phyloP scores from a whole-genome alignment of 35 echinoderm and acorn worm species.

The Lytechinus variegatus region DNA sequence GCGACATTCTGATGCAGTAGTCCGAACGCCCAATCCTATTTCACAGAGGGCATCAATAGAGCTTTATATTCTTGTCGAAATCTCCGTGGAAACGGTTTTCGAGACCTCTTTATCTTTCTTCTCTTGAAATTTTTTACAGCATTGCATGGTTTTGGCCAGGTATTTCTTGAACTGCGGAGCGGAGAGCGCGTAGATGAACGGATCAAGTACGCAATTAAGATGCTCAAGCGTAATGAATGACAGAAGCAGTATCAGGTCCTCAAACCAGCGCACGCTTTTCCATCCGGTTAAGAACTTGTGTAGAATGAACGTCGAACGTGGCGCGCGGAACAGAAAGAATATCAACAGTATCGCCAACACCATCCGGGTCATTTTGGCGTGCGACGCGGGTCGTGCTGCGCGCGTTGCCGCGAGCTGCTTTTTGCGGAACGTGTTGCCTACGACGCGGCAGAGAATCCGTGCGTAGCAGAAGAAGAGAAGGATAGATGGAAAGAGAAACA shows the following conservation, averaged over 20 bases:
- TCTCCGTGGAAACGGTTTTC: not conserved
- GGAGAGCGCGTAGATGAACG: not conserved
- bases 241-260: not conserved
- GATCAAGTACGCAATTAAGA: not conserved
- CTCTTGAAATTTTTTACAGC: not conserved
- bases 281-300: not conserved
- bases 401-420: not conserved
- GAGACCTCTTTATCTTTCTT: not conserved
- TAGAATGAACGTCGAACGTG: not conserved
- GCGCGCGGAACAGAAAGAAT: not conserved
- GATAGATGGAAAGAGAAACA: not conserved
- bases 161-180: not conserved
- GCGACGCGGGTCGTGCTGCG: too few species aligned
- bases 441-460: not conserved
- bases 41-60: not conserved
- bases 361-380: not conserved
- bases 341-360: not conserved
- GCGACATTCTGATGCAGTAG: too few species aligned
- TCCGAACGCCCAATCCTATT: too few species aligned
- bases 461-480: not conserved
- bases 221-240: not conserved
- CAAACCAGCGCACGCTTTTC: not conserved
- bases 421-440: not conserved
- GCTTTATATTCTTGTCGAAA: not conserved
- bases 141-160: not conserved